Conservation (phyloP, 35 echinoderm and acorn worm species). For the Ophioderma brevispina region DNA sequence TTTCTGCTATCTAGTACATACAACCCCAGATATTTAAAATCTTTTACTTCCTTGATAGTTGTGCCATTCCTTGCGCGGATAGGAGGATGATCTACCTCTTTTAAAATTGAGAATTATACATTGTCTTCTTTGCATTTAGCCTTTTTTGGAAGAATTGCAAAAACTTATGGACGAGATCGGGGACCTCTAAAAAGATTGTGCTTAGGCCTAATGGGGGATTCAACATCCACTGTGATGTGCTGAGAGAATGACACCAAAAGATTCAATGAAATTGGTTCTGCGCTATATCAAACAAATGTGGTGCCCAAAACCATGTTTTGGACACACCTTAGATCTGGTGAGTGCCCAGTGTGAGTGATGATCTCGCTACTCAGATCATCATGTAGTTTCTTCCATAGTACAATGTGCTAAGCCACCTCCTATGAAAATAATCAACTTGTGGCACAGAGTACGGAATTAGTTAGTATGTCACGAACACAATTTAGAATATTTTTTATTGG, state of each 20-base stretch:
- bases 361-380: conserved; percentile 3
- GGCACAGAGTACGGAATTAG: neutral
- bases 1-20: no score
- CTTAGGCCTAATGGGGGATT: neutral
- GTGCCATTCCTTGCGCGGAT: no score
- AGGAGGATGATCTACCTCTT: no score
- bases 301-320: neutral
- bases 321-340: conserved; percentile 15
- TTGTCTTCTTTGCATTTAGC: no score
- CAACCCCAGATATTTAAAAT: no score
- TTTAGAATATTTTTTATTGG: neutral
- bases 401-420: neutral
- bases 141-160: no score
- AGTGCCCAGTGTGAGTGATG: neutral
- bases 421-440: neutral
- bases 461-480: neutral
- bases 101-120: no score
- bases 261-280: neutral
- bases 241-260: neutral
- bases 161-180: no score
- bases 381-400: neutral
- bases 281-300: neutral
- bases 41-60: no score
- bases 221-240: neutral
- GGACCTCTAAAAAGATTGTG: neutral